Conservation (phyloP, 92 coral and sea anemone species). For the Palythoa caribaeorum region DNA sequence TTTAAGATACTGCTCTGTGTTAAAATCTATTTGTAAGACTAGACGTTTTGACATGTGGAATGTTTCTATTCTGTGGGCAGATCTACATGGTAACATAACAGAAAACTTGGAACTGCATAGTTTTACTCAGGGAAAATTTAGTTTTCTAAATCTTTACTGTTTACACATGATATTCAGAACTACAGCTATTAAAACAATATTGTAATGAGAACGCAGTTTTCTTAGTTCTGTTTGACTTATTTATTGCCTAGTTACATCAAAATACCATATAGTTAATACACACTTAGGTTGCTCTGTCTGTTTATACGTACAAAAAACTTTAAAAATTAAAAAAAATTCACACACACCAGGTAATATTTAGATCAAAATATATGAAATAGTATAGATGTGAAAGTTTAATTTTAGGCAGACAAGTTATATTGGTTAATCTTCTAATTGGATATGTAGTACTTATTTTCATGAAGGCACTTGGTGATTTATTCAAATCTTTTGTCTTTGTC, state of each 20-base stretch:
- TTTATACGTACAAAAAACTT: not conserved
- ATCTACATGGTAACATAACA: slow-evolving; percentile 6
- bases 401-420: too few species aligned
- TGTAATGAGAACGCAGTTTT: not conserved
- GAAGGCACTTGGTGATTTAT: too few species aligned
- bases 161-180: not conserved
- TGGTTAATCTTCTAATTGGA: too few species aligned
- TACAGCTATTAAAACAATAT: not conserved
- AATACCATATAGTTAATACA: not conserved
- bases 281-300: not conserved
- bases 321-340: too few species aligned
- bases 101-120: slow-evolving; percentile 20
- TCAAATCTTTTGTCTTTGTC: too few species aligned
- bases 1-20: too few species aligned
- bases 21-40: too few species aligned
- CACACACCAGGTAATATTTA: too few species aligned
- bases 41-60: not conserved
- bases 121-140: not conserved
- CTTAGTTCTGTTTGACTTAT: not conserved
- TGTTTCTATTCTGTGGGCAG: not conserved
- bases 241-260: not conserved
- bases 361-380: too few species aligned
- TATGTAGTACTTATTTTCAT: too few species aligned
- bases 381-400: too few species aligned
- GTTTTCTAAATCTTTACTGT: not conserved